Evolutionary conservation across 2,113 vertebrate genomes (phyloP).

Genomic region (Pomatostomus ruficeps): DNA sequence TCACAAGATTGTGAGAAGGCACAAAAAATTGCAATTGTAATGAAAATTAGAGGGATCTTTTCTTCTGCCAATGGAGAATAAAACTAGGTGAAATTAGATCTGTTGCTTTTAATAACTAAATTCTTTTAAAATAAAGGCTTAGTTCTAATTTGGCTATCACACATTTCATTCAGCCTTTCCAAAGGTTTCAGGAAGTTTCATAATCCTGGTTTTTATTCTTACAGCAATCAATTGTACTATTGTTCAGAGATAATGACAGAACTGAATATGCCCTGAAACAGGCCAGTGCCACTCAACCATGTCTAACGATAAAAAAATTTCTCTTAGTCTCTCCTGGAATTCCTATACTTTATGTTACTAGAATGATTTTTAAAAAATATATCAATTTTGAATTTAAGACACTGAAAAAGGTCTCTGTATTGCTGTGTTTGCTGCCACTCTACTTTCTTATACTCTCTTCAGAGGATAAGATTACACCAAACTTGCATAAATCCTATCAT

Average conservation of each 20-base stretch:
- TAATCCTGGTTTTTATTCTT: neutral
- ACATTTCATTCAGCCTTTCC: neutral
- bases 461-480: neutral
- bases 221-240: neutral
- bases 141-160: neutral
- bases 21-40: neutral
- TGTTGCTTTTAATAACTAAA: neutral
- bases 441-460: neutral
- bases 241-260: neutral
- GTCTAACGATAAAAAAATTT: neutral
- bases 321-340: neutral
- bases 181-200: neutral
- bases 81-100: neutral
- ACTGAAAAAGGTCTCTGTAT: neutral
- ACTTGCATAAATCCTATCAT: neutral
- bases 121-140: neutral
- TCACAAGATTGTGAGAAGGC: neutral
- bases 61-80: neutral
- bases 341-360: neutral
- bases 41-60: neutral
- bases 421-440: neutral
- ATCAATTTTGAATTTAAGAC: neutral
- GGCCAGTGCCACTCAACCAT: accelerated
- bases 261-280: neutral
- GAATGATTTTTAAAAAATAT: neutral